Base-by-base conservation (phyloP, 2,113 vertebrate genomes). In the Rhombomys opimus region DNA sequence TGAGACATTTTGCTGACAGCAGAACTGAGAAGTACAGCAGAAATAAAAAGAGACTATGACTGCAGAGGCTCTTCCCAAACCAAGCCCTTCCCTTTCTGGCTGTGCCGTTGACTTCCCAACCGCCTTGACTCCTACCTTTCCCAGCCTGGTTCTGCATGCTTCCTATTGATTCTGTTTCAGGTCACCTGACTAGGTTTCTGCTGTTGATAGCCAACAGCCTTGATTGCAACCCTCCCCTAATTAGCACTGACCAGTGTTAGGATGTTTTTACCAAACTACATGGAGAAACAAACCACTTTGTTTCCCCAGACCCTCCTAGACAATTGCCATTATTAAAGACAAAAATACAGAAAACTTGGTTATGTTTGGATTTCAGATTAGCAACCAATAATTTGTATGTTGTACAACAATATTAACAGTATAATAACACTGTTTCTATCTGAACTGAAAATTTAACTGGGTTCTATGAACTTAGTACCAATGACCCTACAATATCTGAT, bases 301-400 rank as follows among this genome's bases (percentile, higher is more conserved):
- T 81, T 90, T 81, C 18, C 7, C 59, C 4, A 81, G 9, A 9
- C 11, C 32, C 11, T 92, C n/a, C 35, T 22, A 2, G 54, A 87
- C 30, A 59, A 67, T 67, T 93, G 6, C 3, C 63, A 76, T 10
- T 84, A 72, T 82, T 65, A 85, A 46, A 46, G 52, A 84, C 41
- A 75, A 68, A 25, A 65, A 75, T 59, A 77, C 4, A 59, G 23
- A n/a, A 80, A 78, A 5, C 2, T 23, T 10, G 75, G 50, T 75
- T 75, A 73, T 57, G 15, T 90, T 75, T 38, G 22, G 52, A 90
- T 93, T 85, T 90, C 65, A 87, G 38, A 76, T 68, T 70, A 87
- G 57, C 52, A 87, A 68, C 35, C 54, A 27, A 89, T 68, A 63
- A 72, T 88, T 15, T 82, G 46, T 57, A 18, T 41, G 12, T 67